Evolutionary conservation across 2,888 invertebrate species (phyloP), one percentile per base, ranked within the genome.

Genomic region (Brenthis hecate): DNA sequence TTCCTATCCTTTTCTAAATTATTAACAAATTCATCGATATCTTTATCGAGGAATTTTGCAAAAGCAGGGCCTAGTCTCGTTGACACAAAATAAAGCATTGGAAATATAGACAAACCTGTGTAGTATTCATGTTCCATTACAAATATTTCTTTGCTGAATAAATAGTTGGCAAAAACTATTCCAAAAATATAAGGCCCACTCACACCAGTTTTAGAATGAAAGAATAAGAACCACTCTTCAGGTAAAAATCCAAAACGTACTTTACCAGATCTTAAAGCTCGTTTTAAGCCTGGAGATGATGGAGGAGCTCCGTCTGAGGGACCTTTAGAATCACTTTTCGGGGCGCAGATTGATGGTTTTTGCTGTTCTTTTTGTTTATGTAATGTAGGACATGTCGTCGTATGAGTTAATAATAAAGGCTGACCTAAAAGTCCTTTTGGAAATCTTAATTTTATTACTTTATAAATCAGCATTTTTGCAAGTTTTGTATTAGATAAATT

Each of bases 111-210:
- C 13, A 97, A 72, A 23, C 97, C 97, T 73, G 94, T 94, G 85
- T 96, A 96, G 87, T 95, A 98, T 83, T 99, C 98, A 84, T 99
- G 99, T 85, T 99, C 99, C 93, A 98, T 90, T 0, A 99, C 95
- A 82, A 95, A 97, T 74, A 96, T 95, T 93, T 99, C 99, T 90
- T 99, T 99, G 84, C 98, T 98, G 61, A 97, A 76, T 69, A 98
- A 85, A 82, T 96, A 99, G 48, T 98, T 97, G 19, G 94, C 79
- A 0, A 98, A 78, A 69, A 96, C 96, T 72, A 95, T 88, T 50
- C 96, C 95, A 78, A 99, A 96, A 23, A 97, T 89, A 85, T 99
- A 99, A 3, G 98, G 98, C 11, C 99, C 99, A 86, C 94, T 93
- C 78, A 96, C 95, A 72, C 95, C 96, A 69, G 99, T 99, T 89